Conservation (phyloP, 2,797 vertebrate genomes). For the Scomberomorus guttatus region DNA sequence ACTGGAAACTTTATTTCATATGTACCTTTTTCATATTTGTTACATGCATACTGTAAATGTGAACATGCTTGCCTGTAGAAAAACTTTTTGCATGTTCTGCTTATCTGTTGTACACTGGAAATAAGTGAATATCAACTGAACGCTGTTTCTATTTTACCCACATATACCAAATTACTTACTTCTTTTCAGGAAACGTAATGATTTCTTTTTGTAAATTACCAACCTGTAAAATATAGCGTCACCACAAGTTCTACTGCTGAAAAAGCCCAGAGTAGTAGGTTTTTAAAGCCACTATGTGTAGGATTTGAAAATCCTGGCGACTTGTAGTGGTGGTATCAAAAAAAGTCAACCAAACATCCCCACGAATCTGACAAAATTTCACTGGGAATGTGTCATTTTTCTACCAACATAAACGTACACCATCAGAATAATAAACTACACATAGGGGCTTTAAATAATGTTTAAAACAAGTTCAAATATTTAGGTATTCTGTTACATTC, state of each 20-base stretch:
- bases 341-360: no score
- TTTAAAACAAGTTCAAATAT: not conserved
- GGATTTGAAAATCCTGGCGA: not conserved
- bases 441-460: constrained; percentile 3
- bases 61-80: not conserved
- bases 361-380: not conserved
- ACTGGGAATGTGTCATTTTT: not conserved
- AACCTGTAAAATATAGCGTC: not conserved
- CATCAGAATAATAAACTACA: not conserved
- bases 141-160: not conserved
- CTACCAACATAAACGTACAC: not conserved
- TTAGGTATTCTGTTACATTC: not conserved
- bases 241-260: not conserved
- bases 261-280: not conserved
- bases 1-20: not conserved
- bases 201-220: not conserved
- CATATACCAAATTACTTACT: constrained; percentile 2
- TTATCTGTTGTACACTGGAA: not conserved
- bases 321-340: no score
- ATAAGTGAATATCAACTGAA: no score
- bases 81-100: not conserved
- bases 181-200: not conserved
- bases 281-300: not conserved
- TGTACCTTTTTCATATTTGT: not conserved
- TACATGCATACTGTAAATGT: not conserved